These are phyloP conservation scores for Rhagium mordax DNA, from an alignment of 2,888 invertebrate genomes.

Conservation along the genomic window DNA sequence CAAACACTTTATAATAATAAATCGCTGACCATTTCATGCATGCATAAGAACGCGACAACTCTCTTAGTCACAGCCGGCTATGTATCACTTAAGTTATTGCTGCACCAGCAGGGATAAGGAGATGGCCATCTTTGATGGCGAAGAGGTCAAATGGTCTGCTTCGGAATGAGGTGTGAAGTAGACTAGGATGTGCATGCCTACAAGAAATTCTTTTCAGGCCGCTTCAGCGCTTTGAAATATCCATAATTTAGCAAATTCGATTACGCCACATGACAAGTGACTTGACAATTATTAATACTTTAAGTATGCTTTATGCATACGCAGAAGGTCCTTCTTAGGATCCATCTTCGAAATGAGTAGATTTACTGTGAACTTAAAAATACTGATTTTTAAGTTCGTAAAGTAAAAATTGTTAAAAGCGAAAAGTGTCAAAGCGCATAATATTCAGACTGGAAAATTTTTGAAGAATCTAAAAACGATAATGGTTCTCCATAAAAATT, in stretches of 20 bases:
- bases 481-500: too few species aligned
- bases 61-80: conserved; percentile 64
- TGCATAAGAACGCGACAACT: conserved; percentile 66
- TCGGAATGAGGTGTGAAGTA: conserved; percentile 9
- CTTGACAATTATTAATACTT: too few species aligned
- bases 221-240: not conserved
- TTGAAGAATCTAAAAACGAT: too few species aligned
- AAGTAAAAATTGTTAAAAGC: too few species aligned
- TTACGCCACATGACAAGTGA: not conserved
- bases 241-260: not conserved
- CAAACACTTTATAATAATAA: conserved; percentile 67
- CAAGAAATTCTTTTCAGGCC: not conserved
- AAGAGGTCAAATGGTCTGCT: conserved; percentile 18
- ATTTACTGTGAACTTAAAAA: too few species aligned
- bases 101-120: conserved; percentile 25
- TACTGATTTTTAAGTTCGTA: too few species aligned
- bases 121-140: conserved; percentile 28
- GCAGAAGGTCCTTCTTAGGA: too few species aligned
- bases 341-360: too few species aligned
- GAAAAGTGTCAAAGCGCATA: too few species aligned
- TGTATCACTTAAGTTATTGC: conserved; percentile 49
- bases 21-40: conserved; percentile 63
- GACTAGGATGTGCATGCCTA: not conserved
- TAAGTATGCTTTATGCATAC: too few species aligned
- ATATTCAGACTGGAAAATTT: too few species aligned